Conservation (phyloP, 2,888 invertebrate genomes). For the Caenorhabditis virilis region DNA sequence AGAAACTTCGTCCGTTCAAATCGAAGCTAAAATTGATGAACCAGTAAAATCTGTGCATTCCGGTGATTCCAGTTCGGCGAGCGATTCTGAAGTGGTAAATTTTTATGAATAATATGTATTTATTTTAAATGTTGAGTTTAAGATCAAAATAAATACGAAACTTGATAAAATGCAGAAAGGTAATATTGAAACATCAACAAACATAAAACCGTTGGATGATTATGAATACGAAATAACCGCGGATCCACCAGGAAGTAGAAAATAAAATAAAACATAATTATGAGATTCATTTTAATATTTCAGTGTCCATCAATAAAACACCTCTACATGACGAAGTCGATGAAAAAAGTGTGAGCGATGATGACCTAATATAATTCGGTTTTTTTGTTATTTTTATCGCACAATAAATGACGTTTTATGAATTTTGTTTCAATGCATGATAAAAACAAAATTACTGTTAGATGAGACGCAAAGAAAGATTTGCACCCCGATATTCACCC, state of each 20-base stretch:
- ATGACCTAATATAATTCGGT: constrained; percentile 28
- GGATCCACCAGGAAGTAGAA: constrained; percentile 40
- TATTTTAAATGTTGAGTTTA: background rate
- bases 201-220: too few species aligned
- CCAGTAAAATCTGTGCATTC: constrained; percentile 14
- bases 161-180: background rate
- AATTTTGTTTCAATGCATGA: background rate
- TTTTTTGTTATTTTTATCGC: background rate
- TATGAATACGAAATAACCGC: constrained; percentile 42
- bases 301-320: constrained; percentile 40
- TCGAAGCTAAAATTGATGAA: constrained; percentile 3
- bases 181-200: background rate
- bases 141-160: background rate
- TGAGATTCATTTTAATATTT: constrained; percentile 5
- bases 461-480: constrained; percentile 3
- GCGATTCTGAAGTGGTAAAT: background rate
- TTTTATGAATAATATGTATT: background rate
- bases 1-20: constrained; percentile 2
- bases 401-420: background rate
- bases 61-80: constrained; percentile 16
- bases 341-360: constrained; percentile 27
- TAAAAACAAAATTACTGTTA: background rate
- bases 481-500: constrained; percentile 15
- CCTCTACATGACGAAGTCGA: constrained; percentile 30
- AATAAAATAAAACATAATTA: too few species aligned